Conservation (phyloP, 2,797 vertebrate species). For the Peromyscus attwateri region DNA sequence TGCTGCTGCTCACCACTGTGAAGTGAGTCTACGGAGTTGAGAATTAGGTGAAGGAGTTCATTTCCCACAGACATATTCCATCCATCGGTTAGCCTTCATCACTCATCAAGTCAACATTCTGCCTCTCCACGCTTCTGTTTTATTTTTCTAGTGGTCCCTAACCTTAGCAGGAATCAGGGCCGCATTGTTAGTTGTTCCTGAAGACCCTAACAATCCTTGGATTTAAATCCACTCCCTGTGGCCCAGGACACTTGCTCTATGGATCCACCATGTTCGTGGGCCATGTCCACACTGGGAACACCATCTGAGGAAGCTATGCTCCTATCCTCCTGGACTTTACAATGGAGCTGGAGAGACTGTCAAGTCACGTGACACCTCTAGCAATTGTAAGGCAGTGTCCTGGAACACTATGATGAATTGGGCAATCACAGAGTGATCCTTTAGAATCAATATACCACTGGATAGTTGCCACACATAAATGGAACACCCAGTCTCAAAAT, state of each 20-base stretch:
- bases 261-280: background rate
- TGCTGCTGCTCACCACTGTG: background rate
- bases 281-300: rapidly evolving
- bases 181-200: background rate
- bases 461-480: background rate
- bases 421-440: background rate
- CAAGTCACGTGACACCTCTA: background rate
- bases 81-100: background rate
- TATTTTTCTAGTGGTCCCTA: background rate
- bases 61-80: background rate
- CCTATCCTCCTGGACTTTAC: background rate
- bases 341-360: background rate
- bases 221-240: background rate
- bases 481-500: conserved; percentile 44
- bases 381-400: background rate
- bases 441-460: background rate
- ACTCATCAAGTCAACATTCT: background rate
- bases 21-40: rapidly evolving
- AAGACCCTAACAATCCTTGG: background rate
- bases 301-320: background rate
- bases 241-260: background rate
- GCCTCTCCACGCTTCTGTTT: background rate
- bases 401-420: background rate
- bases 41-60: background rate
- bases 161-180: background rate